Percentiles rank a stretch among this genome's conserved stretches.
Conservation (phyloP, 1,140 invertebrate genomes). For the Cotesia vestalis region DNA sequence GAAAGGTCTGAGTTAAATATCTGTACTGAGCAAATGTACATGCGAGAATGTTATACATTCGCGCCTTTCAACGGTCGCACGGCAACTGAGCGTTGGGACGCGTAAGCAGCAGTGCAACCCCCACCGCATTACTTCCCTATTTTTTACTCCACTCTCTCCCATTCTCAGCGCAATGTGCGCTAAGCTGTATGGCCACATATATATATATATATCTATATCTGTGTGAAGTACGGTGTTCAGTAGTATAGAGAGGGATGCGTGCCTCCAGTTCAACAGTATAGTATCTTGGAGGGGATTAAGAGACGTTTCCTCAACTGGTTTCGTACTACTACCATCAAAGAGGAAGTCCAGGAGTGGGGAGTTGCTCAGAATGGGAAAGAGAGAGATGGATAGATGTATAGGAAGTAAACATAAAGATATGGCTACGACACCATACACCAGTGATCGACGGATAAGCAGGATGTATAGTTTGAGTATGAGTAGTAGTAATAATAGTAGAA, state of each 20-base stretch:
- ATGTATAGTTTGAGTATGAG: too few species aligned
- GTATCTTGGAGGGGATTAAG: conserved; percentile 12
- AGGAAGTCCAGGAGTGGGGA: too few species aligned
- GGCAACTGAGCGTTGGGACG: conserved; percentile 62
- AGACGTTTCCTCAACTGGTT: conserved; percentile 14
- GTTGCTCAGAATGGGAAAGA: too few species aligned
- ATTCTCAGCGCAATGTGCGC: conserved; percentile 32
- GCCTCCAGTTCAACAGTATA: conserved; percentile 26
- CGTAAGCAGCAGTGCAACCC: conserved; percentile 52
- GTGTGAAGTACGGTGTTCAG: conserved; percentile 25
- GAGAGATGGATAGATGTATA: conserved; percentile 6
- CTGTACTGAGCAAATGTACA: not conserved
- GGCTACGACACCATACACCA: conserved; percentile 12
- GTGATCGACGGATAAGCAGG: too few species aligned
- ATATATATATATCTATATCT: too few species aligned
- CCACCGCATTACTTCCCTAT: conserved; percentile 40
- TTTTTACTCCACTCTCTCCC: conserved; percentile 31
- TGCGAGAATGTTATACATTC: conserved; percentile 36
- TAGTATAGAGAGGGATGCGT: conserved; percentile 29
- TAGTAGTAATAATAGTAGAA: too few species aligned
- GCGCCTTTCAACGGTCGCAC: conserved; percentile 63
- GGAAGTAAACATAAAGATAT: conserved; percentile 1
- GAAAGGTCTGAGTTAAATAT: conserved; percentile 9
- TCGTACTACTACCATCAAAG: too few species aligned
- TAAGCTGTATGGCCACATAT: too few species aligned